Percentiles rank a stretch among this genome's conserved stretches.
These are phyloP conservation scores for Aleadryas rufinucha DNA, from an alignment of 2,113 vertebrate species.

Conservation along the genomic window DNA sequence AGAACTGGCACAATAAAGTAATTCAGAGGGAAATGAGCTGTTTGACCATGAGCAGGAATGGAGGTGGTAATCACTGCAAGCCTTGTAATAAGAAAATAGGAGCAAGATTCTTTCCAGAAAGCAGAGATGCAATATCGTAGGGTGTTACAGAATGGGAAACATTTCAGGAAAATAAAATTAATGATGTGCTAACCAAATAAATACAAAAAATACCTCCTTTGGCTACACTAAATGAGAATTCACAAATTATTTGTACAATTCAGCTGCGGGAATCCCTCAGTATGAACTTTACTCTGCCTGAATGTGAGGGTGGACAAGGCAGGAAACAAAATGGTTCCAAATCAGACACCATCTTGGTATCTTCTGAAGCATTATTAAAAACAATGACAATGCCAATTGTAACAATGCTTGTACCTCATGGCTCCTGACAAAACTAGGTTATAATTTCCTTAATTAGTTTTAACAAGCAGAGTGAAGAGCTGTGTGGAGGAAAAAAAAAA, in stretches of 20 bases:
- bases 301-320: background rate
- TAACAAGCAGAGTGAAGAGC: background rate
- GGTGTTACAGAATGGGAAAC: background rate
- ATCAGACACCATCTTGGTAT: background rate
- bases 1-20: background rate
- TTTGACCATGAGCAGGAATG: background rate
- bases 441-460: background rate
- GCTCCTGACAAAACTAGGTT: background rate
- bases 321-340: background rate
- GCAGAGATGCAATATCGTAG: background rate
- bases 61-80: rapidly evolving
- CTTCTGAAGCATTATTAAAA: background rate
- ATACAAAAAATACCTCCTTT: background rate
- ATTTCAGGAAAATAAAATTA: constrained; percentile 1
- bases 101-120: background rate
- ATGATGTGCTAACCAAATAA: background rate
- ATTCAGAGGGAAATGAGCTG: background rate
- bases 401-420: background rate
- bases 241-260: background rate
- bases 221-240: background rate
- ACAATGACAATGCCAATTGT: background rate
- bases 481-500: background rate
- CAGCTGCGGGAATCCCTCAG: background rate
- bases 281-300: background rate
- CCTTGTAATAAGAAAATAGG: background rate